Evolutionary conservation across 2,888 invertebrate species (phyloP), one percentile per base, ranked within the genome.

Genomic region (Apodemia duryi): DNA sequence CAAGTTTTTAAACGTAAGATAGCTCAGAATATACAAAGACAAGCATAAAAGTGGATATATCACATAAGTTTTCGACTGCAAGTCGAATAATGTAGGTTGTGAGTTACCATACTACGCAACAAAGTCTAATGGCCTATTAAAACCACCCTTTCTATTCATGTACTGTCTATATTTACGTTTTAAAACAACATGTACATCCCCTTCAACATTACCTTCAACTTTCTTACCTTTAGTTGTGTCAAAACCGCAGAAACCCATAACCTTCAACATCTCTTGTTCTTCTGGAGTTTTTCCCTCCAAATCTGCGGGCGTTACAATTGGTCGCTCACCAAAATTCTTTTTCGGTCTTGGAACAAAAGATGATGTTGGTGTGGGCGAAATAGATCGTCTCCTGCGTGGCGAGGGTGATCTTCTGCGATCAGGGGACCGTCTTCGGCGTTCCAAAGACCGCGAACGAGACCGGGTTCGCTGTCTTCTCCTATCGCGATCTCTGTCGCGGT

Each of bases 111-210:
- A 65, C 78, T 93, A 98, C 72, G 98, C 98, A 72, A 99, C 98
- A 91, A 98, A 98, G 88, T 99, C 99, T 71, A 99, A 91, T 54
- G 99, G 99, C 81, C 99, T 94, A 88, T 99, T 99, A 89, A 99
- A 99, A 65, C 99, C 99, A 70, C 99, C 99, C 88, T 98, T 98
- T 70, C 99, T 94, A 88, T 99, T 99, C 99, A 99, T 99, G 83
- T 99, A 99, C 90, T 99, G 99, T 76, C 99, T 95, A 85, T 98
- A 99, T 90, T 98, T 98, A 76, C 99, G 93, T 91, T 99, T 98
- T 68, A 98, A 94, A 70, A 98, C 98, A 67, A 99, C 97, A 84
- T 99, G 98, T 70, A 98, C 98, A 41, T 96, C 97, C n/a, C 98
- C 98, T 65, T 95, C 95, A 76, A 98, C 97, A 82, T 99, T 99